Percentiles rank a stretch among this genome's conserved stretches.
Conservation (phyloP, 2,113 vertebrate species). For the Candoia aspera region DNA sequence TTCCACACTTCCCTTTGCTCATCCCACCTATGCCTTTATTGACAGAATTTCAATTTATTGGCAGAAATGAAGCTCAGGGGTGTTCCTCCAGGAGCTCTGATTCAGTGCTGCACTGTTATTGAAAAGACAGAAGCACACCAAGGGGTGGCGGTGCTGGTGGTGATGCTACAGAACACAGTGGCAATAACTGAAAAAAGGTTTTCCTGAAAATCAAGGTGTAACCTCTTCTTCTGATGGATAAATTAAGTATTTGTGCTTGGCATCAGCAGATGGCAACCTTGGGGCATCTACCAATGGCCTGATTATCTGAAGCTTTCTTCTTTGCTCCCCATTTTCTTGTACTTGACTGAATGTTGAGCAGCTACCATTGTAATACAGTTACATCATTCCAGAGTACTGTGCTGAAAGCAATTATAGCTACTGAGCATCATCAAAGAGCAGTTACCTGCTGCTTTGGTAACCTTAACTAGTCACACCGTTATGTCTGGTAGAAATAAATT, state of each 20-base stretch:
- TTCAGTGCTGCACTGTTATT: background rate
- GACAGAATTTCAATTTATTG: no score
- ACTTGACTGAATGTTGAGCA: background rate
- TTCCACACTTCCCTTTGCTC: background rate
- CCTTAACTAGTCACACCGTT: background rate
- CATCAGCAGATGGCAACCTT: background rate
- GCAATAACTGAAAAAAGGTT: background rate
- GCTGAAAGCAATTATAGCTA: background rate
- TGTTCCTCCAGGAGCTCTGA: background rate
- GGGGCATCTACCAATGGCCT: background rate
- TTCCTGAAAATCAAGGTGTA: background rate
- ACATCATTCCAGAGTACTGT: background rate
- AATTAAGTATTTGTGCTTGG: background rate
- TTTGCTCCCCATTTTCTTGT: background rate
- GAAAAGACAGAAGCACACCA: background rate
- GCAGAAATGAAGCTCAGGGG: background rate
- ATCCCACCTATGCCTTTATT: background rate
- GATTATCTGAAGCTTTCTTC: background rate
- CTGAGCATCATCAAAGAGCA: background rate
- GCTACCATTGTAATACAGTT: background rate
- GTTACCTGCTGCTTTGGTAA: background rate
- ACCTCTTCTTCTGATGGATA: background rate
- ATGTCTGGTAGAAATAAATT: background rate
- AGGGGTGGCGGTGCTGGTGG: background rate
- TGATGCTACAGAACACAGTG: background rate